Evolutionary conservation across 2,113 vertebrate species (phyloP).

Genomic region (Rhea americana): DNA sequence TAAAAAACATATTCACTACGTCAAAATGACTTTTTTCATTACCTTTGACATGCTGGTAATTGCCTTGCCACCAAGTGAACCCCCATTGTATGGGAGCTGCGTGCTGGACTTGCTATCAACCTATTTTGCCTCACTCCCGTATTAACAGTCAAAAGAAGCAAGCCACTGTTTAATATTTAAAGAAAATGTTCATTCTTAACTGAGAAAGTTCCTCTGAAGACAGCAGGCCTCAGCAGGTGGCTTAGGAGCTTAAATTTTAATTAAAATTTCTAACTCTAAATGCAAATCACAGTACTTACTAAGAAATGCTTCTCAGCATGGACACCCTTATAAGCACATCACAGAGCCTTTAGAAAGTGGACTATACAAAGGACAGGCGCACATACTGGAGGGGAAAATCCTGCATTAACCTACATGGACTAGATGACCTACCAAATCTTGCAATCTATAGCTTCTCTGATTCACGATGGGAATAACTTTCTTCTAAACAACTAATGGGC

Average conservation of each 20-base stretch:
- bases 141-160: slow-evolving; percentile 48
- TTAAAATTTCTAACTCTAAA: slow-evolving; percentile 71
- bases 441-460: neutral
- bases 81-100: neutral
- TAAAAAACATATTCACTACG: neutral
- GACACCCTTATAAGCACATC: slow-evolving; percentile 34
- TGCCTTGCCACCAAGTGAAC: slow-evolving; percentile 30
- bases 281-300: slow-evolving; percentile 68
- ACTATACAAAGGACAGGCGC: slow-evolving; percentile 39
- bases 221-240: slow-evolving; percentile 65
- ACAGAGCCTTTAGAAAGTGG: slow-evolving; percentile 42
- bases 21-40: slow-evolving; percentile 42
- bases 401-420: slow-evolving; percentile 32
- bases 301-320: slow-evolving; percentile 65
- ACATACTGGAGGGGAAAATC: slow-evolving; percentile 25
- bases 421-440: slow-evolving; percentile 36
- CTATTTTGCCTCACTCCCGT: neutral
- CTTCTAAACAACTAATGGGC: neutral
- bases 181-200: slow-evolving; percentile 48
- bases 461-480: neutral
- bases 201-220: slow-evolving; percentile 50
- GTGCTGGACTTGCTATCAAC: slow-evolving; percentile 27
- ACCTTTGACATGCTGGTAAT: slow-evolving; percentile 18
- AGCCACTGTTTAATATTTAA: slow-evolving; percentile 53
- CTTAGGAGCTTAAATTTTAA: slow-evolving; percentile 67